Conservation (phyloP, 2,113 vertebrate genomes). For the Psephotus haematonotus region DNA sequence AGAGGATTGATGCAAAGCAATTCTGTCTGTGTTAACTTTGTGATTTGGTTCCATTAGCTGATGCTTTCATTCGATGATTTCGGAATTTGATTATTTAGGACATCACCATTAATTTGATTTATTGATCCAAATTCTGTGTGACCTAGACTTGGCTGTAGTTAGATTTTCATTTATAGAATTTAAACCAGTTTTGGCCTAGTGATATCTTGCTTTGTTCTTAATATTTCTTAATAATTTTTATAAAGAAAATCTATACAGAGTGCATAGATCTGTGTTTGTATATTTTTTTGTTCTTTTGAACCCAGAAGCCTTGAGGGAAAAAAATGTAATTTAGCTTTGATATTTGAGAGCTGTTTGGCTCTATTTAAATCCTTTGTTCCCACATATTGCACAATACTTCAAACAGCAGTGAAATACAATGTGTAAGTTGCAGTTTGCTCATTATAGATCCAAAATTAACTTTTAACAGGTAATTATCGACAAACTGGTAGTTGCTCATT, state of each 20-base stretch:
- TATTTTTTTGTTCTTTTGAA: conserved; percentile 18
- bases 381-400: neutral
- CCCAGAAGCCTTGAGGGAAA: neutral
- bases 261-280: neutral
- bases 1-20: conserved; percentile 34
- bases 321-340: neutral
- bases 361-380: conserved; percentile 6
- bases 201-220: neutral
- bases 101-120: neutral
- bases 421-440: neutral
- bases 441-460: neutral
- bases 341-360: neutral
- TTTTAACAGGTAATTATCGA: neutral
- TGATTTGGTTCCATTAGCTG: conserved; percentile 20
- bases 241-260: neutral
- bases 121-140: conserved; percentile 3
- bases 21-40: neutral
- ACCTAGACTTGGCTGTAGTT: neutral
- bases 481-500: neutral
- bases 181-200: neutral
- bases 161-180: neutral
- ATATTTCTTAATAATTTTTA: neutral
- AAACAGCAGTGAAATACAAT: neutral
- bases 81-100: conserved; percentile 26
- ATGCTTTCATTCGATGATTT: conserved; percentile 6